A percentile compares a stretch with the other conserved stretches of the same genome.
Conservation (phyloP, 2,888 invertebrate species). For the Trichogramma evanescens region DNA sequence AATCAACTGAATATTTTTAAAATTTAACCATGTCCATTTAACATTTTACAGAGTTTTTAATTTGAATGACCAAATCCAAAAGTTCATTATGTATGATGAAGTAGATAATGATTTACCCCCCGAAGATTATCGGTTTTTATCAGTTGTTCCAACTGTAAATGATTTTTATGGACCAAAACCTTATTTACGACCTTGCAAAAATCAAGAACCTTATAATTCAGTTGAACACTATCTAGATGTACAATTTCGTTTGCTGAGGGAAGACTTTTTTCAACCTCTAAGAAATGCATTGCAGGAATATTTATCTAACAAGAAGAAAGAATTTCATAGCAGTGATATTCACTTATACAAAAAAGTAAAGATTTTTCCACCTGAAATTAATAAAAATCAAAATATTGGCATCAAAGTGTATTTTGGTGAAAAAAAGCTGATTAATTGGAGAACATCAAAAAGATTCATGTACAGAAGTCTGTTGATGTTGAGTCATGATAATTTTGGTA, state of each 20-base stretch:
- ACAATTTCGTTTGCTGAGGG: conserved; percentile 8
- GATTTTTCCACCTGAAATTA: not conserved
- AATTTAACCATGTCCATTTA: too few relatives aligned
- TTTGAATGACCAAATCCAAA: too few relatives aligned
- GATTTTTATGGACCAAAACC: not conserved
- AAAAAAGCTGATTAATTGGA: not conserved
- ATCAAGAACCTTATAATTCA: conserved; percentile 1
- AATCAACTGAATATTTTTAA: too few relatives aligned
- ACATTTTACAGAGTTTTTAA: too few relatives aligned
- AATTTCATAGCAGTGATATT: conserved; percentile 1
- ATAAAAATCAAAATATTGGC: not conserved
- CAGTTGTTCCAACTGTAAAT: not conserved
- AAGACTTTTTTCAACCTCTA: conserved; percentile 8
- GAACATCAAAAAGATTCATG: not conserved
- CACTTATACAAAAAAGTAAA: conserved; percentile 5
- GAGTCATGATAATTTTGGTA: not conserved
- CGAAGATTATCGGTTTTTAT: conserved; percentile 1
- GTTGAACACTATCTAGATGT: conserved; percentile 7
- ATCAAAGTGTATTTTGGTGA: conserved; percentile 1
- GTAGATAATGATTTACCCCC: not conserved
- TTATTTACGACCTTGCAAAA: not conserved
- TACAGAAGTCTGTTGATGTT: not conserved
- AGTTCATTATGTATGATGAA: not conserved
- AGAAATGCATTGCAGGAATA: conserved; percentile 1
- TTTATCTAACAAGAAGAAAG: not conserved